Evolutionary conservation across 2,797 vertebrate species (phyloP), one percentile per base, ranked within the genome.

Genomic region (Artibeus jamaicensis): DNA sequence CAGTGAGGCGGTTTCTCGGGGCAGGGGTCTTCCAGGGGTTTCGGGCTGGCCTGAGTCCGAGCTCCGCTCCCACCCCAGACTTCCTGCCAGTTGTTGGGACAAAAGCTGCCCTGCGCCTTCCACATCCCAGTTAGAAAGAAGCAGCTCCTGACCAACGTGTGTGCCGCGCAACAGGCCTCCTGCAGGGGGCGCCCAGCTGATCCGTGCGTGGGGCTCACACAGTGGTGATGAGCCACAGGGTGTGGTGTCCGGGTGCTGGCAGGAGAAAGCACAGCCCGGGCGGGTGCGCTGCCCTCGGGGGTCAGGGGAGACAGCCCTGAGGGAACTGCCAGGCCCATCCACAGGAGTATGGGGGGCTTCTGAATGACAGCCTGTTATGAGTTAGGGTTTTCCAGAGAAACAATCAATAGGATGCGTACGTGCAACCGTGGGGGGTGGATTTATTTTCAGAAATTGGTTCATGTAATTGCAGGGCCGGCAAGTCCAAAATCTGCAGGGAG

Each of bases 101-200:
- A 2, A 44, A 15, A 5, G 7, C 9, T 91, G 71, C 34, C 46
- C 77, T 83, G 53, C 62, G 93, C 39, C 96, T 95, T 94, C 91
- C 32, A 59, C 57, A 34, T 82, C 50, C 93, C 96, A 94, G 97
- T 97, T 97, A 97, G 39, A 93, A 92, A 42, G 67, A 71, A 88
- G 81, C 18, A 91, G 97, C 97, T 97, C 92, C 96, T 93, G 82
- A 3, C 95, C 88, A 85, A 97, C 93, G 95, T 77, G 59, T 93
- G 97, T 96, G 98, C 1, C 0, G 29, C 50, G 68, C 93, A 89
- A 92, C 96, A 96, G 97, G 87, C 89, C 59, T 70, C n/a, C 22
- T 2, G 44, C 22, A 7, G 0, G 29, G 97, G 83, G 94, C 87
- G 89, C 62, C 55, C 67, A 55, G 53, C 53, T 29, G 3, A 12